Evolutionary conservation across 2,113 vertebrate genomes (phyloP), one percentile per base, ranked within the genome.

Genomic region (Sylvia atricapilla): DNA sequence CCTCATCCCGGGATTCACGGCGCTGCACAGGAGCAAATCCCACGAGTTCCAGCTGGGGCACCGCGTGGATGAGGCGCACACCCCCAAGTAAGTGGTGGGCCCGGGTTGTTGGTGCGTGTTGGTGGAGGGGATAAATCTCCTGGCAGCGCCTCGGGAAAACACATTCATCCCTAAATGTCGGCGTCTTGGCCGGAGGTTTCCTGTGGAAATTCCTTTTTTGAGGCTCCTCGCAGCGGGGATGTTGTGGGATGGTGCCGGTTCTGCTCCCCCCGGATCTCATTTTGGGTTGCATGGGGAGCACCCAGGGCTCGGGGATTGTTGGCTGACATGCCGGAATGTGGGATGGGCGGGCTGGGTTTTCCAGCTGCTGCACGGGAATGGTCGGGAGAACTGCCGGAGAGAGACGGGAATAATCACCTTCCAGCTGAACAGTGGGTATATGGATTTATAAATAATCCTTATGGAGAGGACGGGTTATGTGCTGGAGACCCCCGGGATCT

Each of bases 1-100:
- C 87, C 98, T 99, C 94, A 97, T 99, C 94, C 99, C 99, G 0
- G 99, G 99, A 2, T 99, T 99, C 98, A 99, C 99, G 0, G 98
- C 98, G 0, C 97, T 99, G 96, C 99, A 99, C 94, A 98, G 99
- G 49, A 99, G 99, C 98, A 99, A 99, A 62, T 99, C 99, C 22
- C 99, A 99, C 0, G 99, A 99, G 95, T 99, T 99, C 97, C 99
- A 99, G 98, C 98, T 99, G 95, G 99, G 98, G 2, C 98, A 99
- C 93, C 98, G 99, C 3, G 91, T 99, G 95, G 99, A 99, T 0
- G 99, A 99, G 94, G 97, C 97, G 2, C 99, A 99, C 96, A 99
- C 99, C 4, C 99, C 99, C 96, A 99, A 99, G 99, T 99, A 98
- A 99, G 99, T 89, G 77, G 27, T n/a, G 50, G 50, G 7, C 14